Percentiles rank a stretch among this genome's conserved stretches.
phyloP scores from a whole-genome alignment of 1,140 invertebrate genomes.

The Metopolophium dirhodum region DNA sequence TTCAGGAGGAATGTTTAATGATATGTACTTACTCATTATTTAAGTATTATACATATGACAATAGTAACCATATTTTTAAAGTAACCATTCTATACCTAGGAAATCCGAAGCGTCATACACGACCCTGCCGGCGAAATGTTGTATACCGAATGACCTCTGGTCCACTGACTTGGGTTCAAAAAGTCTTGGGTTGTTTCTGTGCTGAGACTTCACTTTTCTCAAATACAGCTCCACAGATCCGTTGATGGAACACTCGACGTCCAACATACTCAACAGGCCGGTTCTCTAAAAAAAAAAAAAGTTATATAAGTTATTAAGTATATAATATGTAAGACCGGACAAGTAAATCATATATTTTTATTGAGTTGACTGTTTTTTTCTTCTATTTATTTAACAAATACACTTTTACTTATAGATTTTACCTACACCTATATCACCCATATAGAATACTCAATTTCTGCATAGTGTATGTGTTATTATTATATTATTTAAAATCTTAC shows the following conservation, averaged over 20 bases:
- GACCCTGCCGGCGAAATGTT: conserved; percentile 89
- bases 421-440: no score
- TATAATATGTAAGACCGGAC: not conserved
- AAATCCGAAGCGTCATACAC: conserved; percentile 90
- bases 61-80: not conserved
- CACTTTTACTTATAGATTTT: no score
- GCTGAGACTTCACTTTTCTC: conserved; percentile 83
- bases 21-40: not conserved
- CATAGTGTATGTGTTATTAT: no score
- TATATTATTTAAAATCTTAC: no score
- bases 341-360: not conserved
- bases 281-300: conserved; percentile 70
- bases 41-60: not conserved
- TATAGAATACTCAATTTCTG: no score
- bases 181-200: conserved; percentile 77
- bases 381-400: not conserved
- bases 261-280: conserved; percentile 88
- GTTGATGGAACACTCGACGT: conserved; percentile 88
- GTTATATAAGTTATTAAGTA: not conserved
- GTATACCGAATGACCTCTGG: conserved; percentile 84
- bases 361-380: not conserved
- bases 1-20: not conserved
- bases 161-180: conserved; percentile 78
- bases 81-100: conserved; percentile 66
- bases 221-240: conserved; percentile 88